Evolutionary conservation across 2,888 invertebrate genomes (phyloP), one percentile per base, ranked within the genome.

Genomic region (Drosophila atripex): DNA sequence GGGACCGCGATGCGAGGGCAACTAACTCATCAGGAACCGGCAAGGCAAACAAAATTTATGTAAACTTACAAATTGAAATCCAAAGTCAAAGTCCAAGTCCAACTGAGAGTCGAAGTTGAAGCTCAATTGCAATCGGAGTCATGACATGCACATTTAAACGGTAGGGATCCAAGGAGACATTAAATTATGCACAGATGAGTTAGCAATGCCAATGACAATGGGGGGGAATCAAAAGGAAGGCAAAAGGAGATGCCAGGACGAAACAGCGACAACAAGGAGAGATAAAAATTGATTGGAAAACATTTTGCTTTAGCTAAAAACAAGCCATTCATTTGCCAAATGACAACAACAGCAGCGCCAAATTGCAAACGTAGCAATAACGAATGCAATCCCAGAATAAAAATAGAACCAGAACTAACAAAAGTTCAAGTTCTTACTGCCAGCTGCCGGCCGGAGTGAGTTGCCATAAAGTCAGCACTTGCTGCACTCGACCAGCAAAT

Each of bases 261-360:
- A 21, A 23, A 11, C 45, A 54, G 52, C 60, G 64, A 49, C 64
- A 71, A 72, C 65, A 71, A 73, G 72, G 69, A 77, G 64, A 79
- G 71, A 90, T 90, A 90, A 90, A 90, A 90, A 90, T 89, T 90
- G 90, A 90, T 90, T 90, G 90, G 88, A 90, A 90, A 90, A 89
- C 90, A 90, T 90, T 90, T 68, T 69, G 54, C 54, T 39, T 59
- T 64, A 79, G 85, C 85, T 87, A 86, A 80, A 87, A 87, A 79
- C 78, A 86, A 86, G 75, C 64, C 75, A 83, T 80, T 87, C 83
- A 87, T 85, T 86, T 86, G 82, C 70, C 87, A 85, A 79, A 80
- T 86, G 78, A 82, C 86, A 80, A 74, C 74, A 73, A 73, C 80
- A 78, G 75, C 80, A 78, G 60, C 73, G 74, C 79, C 73, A 78